Evolutionary conservation across 23 tunicate genomes (phyloP).

Genomic region (Corella eumyota): DNA sequence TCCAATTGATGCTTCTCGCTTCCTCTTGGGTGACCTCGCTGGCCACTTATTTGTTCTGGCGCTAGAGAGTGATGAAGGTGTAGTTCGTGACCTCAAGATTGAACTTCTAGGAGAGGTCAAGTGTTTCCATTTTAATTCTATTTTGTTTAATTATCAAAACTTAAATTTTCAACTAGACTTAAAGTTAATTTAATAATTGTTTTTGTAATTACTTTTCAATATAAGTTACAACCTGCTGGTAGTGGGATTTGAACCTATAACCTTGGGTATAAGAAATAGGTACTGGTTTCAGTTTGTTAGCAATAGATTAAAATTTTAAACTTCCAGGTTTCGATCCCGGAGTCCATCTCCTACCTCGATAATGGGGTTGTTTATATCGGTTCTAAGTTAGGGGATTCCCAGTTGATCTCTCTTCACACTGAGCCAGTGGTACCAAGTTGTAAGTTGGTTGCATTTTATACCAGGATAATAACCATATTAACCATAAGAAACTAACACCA

Average conservation of each 20-base stretch:
- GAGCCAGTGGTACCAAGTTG: constrained; percentile 1
- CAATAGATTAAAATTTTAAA: not conserved
- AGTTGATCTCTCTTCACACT: constrained; percentile 56
- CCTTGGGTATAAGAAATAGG: no score
- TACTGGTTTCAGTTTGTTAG: not conserved
- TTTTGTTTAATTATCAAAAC: not conserved
- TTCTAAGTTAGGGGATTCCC: constrained; percentile 90
- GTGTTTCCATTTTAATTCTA: not conserved
- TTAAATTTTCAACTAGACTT: not conserved
- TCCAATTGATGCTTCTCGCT: constrained; percentile 60
- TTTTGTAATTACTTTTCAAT: no score
- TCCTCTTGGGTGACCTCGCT: constrained; percentile 76
- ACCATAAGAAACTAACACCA: no score
- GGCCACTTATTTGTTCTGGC: constrained; percentile 72
- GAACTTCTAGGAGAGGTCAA: constrained; percentile 61
- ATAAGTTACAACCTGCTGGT: no score
- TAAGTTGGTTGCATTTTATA: no score
- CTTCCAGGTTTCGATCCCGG: constrained; percentile 76
- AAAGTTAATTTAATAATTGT: no score
- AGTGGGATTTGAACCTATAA: no score
- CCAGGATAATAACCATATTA: no score
- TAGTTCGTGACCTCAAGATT: constrained; percentile 56
- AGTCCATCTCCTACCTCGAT: constrained; percentile 77
- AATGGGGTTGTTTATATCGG: constrained; percentile 93
- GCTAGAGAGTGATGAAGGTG: constrained; percentile 42